Evolutionary conservation across 1,140 invertebrate species (phyloP).

Genomic region (Brachystomella parvula): DNA sequence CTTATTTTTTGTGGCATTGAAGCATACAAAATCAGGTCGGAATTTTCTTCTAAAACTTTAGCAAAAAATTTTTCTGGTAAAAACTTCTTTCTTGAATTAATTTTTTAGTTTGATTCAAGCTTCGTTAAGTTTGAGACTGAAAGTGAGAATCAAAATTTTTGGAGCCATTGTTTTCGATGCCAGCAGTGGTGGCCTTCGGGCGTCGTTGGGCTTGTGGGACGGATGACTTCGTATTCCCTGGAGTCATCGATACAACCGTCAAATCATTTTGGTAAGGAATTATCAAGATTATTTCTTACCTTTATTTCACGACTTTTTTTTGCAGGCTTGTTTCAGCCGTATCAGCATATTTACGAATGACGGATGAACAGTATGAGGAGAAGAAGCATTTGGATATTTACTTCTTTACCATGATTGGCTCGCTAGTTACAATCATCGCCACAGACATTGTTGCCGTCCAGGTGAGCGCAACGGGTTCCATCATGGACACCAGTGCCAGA

Average conservation of each 20-base stretch:
- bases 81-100: too few species aligned
- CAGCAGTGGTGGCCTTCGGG: conserved; percentile 49
- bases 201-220: conserved; percentile 49
- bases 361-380: conserved; percentile 27
- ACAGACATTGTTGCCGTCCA: conserved; percentile 39
- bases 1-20: too few species aligned
- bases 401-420: conserved; percentile 38
- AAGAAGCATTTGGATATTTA: conserved; percentile 34
- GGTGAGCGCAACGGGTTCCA: conserved; percentile 43
- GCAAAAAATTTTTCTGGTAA: too few species aligned
- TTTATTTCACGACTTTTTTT: neutral
- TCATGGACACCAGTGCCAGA: conserved; percentile 42
- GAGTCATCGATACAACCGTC: conserved; percentile 45
- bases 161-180: too few species aligned
- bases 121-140: too few species aligned
- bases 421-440: conserved; percentile 41
- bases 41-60: too few species aligned
- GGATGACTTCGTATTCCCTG: conserved; percentile 51
- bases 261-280: conserved; percentile 48
- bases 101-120: too few species aligned
- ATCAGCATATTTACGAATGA: conserved; percentile 28
- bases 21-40: too few species aligned
- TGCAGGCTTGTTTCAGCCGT: conserved; percentile 28
- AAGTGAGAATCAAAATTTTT: too few species aligned
- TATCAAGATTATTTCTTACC: neutral